Evolutionary conservation across 2,888 invertebrate genomes (phyloP), one percentile per base, ranked within the genome.

Genomic region (Yponomeuta cagnagella): DNA sequence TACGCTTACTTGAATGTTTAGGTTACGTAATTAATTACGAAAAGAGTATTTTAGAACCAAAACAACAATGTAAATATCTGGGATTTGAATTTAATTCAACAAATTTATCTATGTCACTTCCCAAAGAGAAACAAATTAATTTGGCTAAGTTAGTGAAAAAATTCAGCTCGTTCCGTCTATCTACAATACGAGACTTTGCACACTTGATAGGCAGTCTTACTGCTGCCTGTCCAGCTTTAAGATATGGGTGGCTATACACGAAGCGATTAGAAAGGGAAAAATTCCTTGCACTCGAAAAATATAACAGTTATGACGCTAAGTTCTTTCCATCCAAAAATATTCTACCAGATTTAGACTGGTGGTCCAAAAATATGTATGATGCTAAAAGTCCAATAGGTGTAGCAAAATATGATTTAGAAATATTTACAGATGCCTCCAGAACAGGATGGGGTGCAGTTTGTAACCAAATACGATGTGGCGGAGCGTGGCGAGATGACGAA

Each of bases 1-100:
- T 64, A 48, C 10, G 63, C 1, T 23, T 74, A 48, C 43, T 75
- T 10, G 15, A 71, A 48, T 64, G 72, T 37, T 48, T 76, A 48
- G 76, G 74, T 2, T 76, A 74, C 30, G 37, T 76, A 8, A 63
- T 74, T 8, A 75, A 76, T 66, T 71, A 68, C 10, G 65, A 74
- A 10, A 75, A 76, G 68, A 74, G 74, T 71, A 12, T 2, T 10
- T 48, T 74, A 37, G 71, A 43, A 10, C 68, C 12, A 8, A 33
- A 58, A 33, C 63, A 66, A 23, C 23, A 15, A 23, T 74, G 73
- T 37, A 71, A 71, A 67, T 73, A 71, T 63, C 68, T 75, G 58
- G 75, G 75, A 3, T 73, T 75, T 23, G 64, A 72, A 6, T 72
- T 73, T 64, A 67, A 74, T 48, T 69, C 72, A 1, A 31, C n/a